Base-by-base conservation (phyloP, 2,888 invertebrate genomes). In the Agriotes lineatus region DNA sequence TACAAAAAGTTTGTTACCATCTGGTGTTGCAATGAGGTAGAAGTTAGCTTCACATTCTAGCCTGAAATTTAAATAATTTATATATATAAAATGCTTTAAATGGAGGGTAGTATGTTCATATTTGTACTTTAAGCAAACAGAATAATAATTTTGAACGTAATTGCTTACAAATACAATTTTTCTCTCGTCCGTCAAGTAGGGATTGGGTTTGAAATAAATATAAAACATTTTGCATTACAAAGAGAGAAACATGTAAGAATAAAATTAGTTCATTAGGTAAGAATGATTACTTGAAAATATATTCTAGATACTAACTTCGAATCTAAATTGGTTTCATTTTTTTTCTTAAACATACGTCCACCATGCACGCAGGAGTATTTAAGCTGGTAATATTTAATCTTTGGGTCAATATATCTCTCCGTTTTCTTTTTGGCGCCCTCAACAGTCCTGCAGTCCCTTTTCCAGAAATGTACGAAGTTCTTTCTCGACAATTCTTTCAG, bases 391-490 rank as follows among this genome's bases (percentile, higher is more conserved):
- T 64, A 64, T 20, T 64, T 64, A 14, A 64, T 56, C 33, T 57
- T 56, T 14, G 65, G 57, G 25, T 65, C 50, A n/a, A 65, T 65
- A 16, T 48, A 65, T 37, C 56, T 14, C 10, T 65, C 65, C 0
- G 65, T 65, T 58, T 65, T 65, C 39, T 57, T 65, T 42, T 65
- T 65, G 10, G 66, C 59, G 1, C 52, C 66, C 12, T 50, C 58
- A 9, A 59, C 59, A 0, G 66, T 58, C 12, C 66, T 12, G 22
- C 52, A 52, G 10, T 66, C 59, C 14, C 59, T 20, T 59, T 59
- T 66, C 58, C 54, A 66, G 44, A 66, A 66, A 33, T 50, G 42
- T 16, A 66, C 35, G 37, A 42, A 59, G 12, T 58, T 5, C 10
- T 20, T 48, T 14, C 22, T 50, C 1, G 59, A 50, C 12, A 52